These are phyloP conservation scores for Heliconius charithonia DNA, from an alignment of 2,888 invertebrate species.

Conservation along the genomic window DNA sequence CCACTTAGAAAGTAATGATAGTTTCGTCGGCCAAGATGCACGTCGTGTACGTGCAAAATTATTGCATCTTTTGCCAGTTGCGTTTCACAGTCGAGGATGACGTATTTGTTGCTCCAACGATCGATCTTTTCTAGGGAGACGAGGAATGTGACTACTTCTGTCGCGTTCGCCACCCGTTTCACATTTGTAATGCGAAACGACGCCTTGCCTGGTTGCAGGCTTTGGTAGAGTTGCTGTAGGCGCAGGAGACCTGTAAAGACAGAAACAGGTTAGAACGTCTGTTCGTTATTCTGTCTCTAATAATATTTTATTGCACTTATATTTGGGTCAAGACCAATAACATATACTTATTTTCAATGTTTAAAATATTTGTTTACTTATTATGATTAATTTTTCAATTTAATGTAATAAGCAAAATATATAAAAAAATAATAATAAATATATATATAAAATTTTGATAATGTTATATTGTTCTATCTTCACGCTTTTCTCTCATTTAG, in stretches of 20 bases:
- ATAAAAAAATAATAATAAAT: too few species aligned
- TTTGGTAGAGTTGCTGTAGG: constrained; percentile 95
- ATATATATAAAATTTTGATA: too few species aligned
- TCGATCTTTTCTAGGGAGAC: constrained; percentile 90
- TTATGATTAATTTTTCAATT: background rate
- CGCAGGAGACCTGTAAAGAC: constrained; percentile 89
- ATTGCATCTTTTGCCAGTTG: constrained; percentile 94
- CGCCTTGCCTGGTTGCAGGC: constrained; percentile 90
- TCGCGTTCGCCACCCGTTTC: constrained; percentile 91
- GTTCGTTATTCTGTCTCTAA: background rate
- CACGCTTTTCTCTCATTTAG: background rate
- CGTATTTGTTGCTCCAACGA: constrained; percentile 93
- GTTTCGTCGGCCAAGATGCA: constrained; percentile 92
- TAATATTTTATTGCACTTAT: background rate
- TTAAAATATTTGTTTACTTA: too few species aligned
- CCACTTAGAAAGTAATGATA: constrained; percentile 96
- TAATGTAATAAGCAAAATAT: background rate
- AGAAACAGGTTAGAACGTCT: background rate
- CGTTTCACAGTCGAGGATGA: constrained; percentile 93
- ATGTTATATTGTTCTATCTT: background rate
- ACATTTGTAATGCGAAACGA: constrained; percentile 94
- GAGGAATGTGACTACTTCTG: constrained; percentile 92
- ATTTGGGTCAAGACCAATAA: too few species aligned
- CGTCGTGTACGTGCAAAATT: constrained; percentile 92
- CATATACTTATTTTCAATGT: too few species aligned